Percentiles rank a stretch among this genome's conserved stretches.
Evolutionary conservation across 2,797 vertebrate genomes (phyloP).

Genomic region (Danio jaintianensis): DNA sequence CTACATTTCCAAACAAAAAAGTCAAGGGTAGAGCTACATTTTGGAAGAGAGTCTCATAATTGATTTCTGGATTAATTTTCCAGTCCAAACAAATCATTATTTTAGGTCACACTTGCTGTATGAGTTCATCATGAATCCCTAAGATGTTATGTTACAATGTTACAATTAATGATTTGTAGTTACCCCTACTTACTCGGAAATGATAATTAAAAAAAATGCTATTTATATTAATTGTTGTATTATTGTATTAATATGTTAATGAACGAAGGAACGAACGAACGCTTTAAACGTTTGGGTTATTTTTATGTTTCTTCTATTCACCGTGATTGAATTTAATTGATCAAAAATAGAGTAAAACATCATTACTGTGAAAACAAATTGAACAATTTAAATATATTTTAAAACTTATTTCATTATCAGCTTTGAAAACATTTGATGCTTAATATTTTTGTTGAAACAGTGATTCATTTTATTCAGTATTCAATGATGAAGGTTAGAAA

Average conservation of each 20-base stretch:
- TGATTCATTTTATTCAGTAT: too few species aligned
- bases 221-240: too few species aligned
- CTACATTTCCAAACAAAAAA: conserved; percentile 2
- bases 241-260: too few species aligned
- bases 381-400: background rate
- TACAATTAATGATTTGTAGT: background rate
- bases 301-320: background rate
- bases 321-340: background rate
- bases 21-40: conserved; percentile 4
- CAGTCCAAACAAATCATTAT: background rate
- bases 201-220: too few species aligned
- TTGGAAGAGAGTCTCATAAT: background rate
- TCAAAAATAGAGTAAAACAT: background rate
- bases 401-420: too few species aligned
- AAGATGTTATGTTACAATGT: background rate
- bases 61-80: background rate
- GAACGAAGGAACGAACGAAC: too few species aligned
- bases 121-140: background rate
- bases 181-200: background rate
- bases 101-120: background rate
- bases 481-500: too few species aligned
- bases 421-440: too few species aligned
- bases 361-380: background rate
- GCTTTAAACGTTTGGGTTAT: too few species aligned
- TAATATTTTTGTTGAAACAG: too few species aligned